A percentile compares a stretch with the other conserved stretches of the same genome.
Conservation (phyloP, 2,113 vertebrate species). For the Crypturellus undulatus region DNA sequence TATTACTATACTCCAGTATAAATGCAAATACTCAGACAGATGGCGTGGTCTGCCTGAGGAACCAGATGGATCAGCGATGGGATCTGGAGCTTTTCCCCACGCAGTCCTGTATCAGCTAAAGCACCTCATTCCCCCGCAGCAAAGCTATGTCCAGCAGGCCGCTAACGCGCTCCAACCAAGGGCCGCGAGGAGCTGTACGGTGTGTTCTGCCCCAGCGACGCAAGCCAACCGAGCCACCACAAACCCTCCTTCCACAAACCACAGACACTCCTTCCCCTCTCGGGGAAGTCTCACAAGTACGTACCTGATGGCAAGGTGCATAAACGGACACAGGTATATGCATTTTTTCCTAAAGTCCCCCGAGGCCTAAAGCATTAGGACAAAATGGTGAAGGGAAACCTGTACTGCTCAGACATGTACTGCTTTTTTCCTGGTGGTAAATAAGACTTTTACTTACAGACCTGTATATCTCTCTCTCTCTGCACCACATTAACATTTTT, state of each 20-base stretch:
- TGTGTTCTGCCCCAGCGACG: not conserved
- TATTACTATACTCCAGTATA: not conserved
- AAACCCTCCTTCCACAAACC: not conserved
- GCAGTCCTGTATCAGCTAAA: not conserved
- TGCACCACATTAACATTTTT: conserved; percentile 59
- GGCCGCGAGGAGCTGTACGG: not conserved
- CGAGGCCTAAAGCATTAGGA: not conserved
- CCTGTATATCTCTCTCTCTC: not conserved
- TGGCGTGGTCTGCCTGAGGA: not conserved
- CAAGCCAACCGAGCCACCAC: not conserved
- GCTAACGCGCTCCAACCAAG: not conserved
- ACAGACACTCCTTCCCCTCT: not conserved
- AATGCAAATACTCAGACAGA: not conserved
- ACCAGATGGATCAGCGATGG: not conserved
- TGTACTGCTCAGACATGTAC: not conserved
- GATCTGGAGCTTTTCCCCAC: not conserved
- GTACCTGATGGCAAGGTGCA: not conserved
- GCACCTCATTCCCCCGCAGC: not conserved
- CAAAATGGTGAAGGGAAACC: not conserved
- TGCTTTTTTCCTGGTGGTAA: not conserved
- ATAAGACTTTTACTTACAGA: not conserved
- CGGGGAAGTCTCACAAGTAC: not conserved
- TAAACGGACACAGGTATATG: not conserved
- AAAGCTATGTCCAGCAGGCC: not conserved
- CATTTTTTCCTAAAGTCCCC: not conserved